A percentile compares a stretch with the other conserved stretches of the same genome.
These are phyloP conservation scores for Oscheius sp. DNA, from an alignment of 2,888 invertebrate genomes.

Conservation along the genomic window DNA sequence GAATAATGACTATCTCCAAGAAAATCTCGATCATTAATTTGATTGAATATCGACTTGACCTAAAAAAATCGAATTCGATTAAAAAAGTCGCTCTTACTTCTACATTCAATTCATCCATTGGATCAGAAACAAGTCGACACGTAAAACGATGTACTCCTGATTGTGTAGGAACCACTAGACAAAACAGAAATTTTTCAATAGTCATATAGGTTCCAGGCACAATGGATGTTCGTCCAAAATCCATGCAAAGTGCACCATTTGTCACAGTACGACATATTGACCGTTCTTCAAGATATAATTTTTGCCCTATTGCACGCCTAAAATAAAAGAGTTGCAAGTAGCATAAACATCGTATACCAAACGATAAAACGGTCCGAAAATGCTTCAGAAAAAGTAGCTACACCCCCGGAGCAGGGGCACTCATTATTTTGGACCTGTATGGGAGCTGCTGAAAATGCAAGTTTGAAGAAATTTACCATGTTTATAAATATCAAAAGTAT, in stretches of 20 bases:
- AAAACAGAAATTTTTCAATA: constrained; percentile 45
- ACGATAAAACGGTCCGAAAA: constrained; percentile 64
- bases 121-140: constrained; percentile 33
- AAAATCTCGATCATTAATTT: constrained; percentile 51
- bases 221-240: constrained; percentile 64
- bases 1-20: constrained; percentile 43
- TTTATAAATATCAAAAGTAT: background rate
- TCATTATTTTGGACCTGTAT: constrained; percentile 57
- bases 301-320: constrained; percentile 66
- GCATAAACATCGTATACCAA: constrained; percentile 49
- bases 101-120: constrained; percentile 14
- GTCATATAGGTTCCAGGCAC: constrained; percentile 45
- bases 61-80: too few species aligned
- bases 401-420: constrained; percentile 59
- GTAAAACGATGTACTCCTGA: constrained; percentile 66
- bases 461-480: background rate
- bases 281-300: constrained; percentile 63
- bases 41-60: constrained; percentile 25
- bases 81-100: too few species aligned
- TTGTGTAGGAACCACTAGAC: constrained; percentile 66
- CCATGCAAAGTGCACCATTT: constrained; percentile 61
- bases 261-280: constrained; percentile 52
- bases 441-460: constrained; percentile 60
- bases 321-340: background rate
- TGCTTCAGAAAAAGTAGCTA: constrained; percentile 54